Base-by-base conservation (phyloP, 1,140 invertebrate species). In the Tribolium castaneum region DNA sequence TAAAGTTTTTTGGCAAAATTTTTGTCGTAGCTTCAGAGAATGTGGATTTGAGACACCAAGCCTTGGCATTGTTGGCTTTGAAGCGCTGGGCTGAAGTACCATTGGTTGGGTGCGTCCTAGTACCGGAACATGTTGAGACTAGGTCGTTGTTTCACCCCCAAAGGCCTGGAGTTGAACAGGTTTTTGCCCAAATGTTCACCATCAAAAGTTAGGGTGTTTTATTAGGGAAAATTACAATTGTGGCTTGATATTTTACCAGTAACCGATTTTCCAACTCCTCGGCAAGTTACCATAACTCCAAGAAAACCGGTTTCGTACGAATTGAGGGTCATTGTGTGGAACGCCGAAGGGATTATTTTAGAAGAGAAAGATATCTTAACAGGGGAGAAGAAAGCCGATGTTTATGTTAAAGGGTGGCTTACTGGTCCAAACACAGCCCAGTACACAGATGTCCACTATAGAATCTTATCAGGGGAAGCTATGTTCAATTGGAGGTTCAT, bases 401-500 rank as follows among this genome's bases (percentile, higher is more conserved):
- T 97, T 84, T 97, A 94, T 81, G 91, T 97, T 3, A 95, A 94
- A 88, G 95, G 94, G 94, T 97, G 95, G 94, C 89, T 97, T 45
- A 89, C 91, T 75, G 91, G 92, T 34, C 87, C 87, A 5, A 90
- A 93, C 51, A 90, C 94, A 80, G 86, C 89, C 52, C 95, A 97
- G 86, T 89, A 89, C 19, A 97, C 96, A 1, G 96, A 97, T 87
- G 89, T 97, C 62, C 95, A 97, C 88, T 93, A 91, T 83, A 91
- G 93, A 74, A 96, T 94, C 3, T 82, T 94, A 30, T 92, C 90
- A 0, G 95, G 95, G 0, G 94, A 96, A 81, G 95, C 94, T 0
- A 94, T 93, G 83, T 97, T 97, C 87, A 97, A 97, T 86, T 97
- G 96, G 96, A 87, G 96, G 83, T 97, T 97, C 88, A 88, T 97